Evolutionary conservation across 2,888 invertebrate genomes (phyloP).

Genomic region (Torymus texanus): DNA sequence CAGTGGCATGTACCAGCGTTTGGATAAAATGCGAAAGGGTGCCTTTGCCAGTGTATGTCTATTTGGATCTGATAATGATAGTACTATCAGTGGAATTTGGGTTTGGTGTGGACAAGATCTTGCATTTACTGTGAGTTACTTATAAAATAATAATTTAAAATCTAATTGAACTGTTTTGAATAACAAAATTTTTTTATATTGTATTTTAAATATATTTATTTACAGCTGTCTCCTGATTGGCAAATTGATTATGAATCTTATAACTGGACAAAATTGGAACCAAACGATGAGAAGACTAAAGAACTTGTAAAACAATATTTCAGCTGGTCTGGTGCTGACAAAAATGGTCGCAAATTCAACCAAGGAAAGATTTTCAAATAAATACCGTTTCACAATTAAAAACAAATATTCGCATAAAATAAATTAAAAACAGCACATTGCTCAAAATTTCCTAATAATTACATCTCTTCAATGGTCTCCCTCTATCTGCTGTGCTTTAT

Average conservation of each 20-base stretch:
- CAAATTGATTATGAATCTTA: conserved; percentile 98
- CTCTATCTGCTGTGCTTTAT: conserved; percentile 41
- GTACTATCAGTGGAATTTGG: conserved; percentile 97
- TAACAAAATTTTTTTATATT: conserved; percentile 4
- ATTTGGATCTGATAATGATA: conserved; percentile 94
- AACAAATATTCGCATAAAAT: conserved; percentile 68
- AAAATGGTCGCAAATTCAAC: conserved; percentile 93
- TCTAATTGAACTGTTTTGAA: background rate
- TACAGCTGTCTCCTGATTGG: conserved; percentile 92
- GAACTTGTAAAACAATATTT: conserved; percentile 92
- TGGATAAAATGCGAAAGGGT: conserved; percentile 98
- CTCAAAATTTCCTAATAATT: conserved; percentile 39
- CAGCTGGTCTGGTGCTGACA: conserved; percentile 91
- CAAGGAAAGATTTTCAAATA: conserved; percentile 99
- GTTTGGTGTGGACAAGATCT: conserved; percentile 97
- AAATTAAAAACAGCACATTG: conserved; percentile 60
- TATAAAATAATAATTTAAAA: conserved; percentile 2
- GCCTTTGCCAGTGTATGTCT: conserved; percentile 95
- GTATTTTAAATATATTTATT: conserved; percentile 54
- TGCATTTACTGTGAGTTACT: conserved; percentile 83
- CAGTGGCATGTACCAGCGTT: conserved; percentile 97
- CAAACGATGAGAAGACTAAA: conserved; percentile 87
- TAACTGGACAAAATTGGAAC: conserved; percentile 94
- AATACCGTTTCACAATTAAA: conserved; percentile 73
- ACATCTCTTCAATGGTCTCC: conserved; percentile 50